Percentiles rank a stretch among this genome's conserved stretches.
Conservation (phyloP, 2,888 invertebrate genomes). For the Trissolcus japonicus region DNA sequence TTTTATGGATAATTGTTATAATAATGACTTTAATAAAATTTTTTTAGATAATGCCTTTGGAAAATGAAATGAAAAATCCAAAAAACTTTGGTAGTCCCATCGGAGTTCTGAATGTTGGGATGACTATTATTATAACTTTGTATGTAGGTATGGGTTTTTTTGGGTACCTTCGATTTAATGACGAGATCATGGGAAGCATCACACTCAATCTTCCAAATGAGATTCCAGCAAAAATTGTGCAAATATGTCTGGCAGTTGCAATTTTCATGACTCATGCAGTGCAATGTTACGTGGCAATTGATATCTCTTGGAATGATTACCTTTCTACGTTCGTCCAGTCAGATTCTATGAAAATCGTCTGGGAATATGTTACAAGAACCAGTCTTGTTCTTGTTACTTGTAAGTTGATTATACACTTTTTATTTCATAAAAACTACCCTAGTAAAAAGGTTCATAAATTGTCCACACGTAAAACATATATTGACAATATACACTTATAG, state of each 20-base stretch:
- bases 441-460: no score
- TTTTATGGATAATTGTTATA: not conserved
- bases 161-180: constrained; percentile 93
- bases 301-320: constrained; percentile 94
- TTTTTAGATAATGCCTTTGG: constrained; percentile 90
- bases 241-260: constrained; percentile 89
- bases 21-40: not conserved
- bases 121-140: constrained; percentile 89
- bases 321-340: constrained; percentile 80
- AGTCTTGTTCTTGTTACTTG: constrained; percentile 88
- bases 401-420: constrained; percentile 78
- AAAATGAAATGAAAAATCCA: constrained; percentile 97
- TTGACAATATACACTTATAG: no score
- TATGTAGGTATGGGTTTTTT: constrained; percentile 95
- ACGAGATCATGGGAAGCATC: constrained; percentile 85
- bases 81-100: constrained; percentile 93
- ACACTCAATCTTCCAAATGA: constrained; percentile 91
- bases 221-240: constrained; percentile 86
- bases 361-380: constrained; percentile 89
- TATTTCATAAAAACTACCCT: not conserved
- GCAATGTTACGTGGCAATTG: constrained; percentile 98
- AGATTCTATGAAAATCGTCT: constrained; percentile 80
- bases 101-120: constrained; percentile 93
- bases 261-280: constrained; percentile 97
- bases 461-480: no score